Percentiles rank a stretch among this genome's conserved stretches.
Conservation (phyloP, 1,140 invertebrate species). For the Ceratina japonica region DNA sequence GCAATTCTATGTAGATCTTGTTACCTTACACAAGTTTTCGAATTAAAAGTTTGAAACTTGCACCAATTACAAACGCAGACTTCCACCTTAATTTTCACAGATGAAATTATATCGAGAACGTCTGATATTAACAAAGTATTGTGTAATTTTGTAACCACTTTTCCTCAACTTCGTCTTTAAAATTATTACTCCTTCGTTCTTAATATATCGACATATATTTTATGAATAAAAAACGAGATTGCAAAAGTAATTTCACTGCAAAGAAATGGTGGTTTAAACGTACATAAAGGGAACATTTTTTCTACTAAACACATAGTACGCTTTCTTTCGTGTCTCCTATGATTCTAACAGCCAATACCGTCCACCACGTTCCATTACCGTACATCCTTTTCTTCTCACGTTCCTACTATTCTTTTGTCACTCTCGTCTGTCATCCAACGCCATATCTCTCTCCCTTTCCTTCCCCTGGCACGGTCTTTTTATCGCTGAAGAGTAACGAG, state of each 20-base stretch:
- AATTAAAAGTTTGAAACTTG: neutral
- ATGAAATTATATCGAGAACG: neutral
- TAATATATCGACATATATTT: too few species aligned
- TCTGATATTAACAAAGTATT: neutral
- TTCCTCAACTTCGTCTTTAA: neutral
- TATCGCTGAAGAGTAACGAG: neutral
- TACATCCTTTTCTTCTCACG: neutral
- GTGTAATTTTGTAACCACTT: neutral
- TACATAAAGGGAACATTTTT: too few species aligned
- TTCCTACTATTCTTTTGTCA: neutral
- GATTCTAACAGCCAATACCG: conserved; percentile 4
- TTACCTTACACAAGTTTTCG: neutral
- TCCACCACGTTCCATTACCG: conserved; percentile 1
- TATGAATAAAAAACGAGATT: too few species aligned
- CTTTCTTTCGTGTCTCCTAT: neutral
- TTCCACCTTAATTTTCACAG: neutral
- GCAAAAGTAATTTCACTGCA: too few species aligned
- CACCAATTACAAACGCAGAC: neutral
- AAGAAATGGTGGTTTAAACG: too few species aligned
- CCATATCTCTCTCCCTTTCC: neutral
- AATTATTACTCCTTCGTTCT: neutral
- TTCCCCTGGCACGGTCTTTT: too few species aligned
- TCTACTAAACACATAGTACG: too few species aligned
- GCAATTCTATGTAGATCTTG: neutral
- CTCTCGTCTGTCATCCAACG: neutral